Conservation (phyloP, 2,113 vertebrate species). For the Felis chaus region DNA sequence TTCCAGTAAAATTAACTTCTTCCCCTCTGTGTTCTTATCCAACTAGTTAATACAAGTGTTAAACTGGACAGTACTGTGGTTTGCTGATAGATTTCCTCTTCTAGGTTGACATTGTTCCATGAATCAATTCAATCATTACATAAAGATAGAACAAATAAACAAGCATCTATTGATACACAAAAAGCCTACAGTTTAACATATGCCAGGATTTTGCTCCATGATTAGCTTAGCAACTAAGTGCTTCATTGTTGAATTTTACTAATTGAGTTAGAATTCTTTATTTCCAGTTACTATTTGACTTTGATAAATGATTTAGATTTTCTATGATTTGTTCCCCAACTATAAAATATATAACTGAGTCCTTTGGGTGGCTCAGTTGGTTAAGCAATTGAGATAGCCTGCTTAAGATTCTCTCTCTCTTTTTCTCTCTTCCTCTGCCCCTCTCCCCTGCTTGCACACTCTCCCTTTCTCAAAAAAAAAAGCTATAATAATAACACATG, state of each 20-base stretch:
- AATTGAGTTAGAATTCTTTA: not conserved
- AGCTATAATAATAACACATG: not conserved
- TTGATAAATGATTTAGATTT: constrained; percentile 46
- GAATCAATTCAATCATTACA: constrained; percentile 48
- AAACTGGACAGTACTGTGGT: constrained; percentile 29
- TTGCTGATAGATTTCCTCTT: constrained; percentile 47
- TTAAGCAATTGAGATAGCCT: no score
- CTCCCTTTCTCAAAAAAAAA: not conserved
- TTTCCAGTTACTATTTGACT: constrained; percentile 7
- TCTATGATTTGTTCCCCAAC: not conserved
- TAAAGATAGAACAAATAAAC: constrained; percentile 62
- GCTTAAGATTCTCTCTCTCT: no score
- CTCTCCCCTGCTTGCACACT: no score
- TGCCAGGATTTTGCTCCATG: not conserved
- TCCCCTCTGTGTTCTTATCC: not conserved
- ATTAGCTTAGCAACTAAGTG: not conserved
- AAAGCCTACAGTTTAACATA: not conserved
- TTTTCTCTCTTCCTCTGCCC: no score
- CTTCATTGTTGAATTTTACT: not conserved
- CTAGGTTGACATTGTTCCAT: constrained; percentile 55
- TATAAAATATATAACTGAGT: not conserved
- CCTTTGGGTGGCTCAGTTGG: no score
- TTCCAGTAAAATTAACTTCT: constrained; percentile 33
- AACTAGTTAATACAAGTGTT: constrained; percentile 39
- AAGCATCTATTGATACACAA: constrained; percentile 24